Evolutionary conservation across 92 coral and sea anemone species (phyloP).

Genomic region (Palythoa caribaeorum): DNA sequence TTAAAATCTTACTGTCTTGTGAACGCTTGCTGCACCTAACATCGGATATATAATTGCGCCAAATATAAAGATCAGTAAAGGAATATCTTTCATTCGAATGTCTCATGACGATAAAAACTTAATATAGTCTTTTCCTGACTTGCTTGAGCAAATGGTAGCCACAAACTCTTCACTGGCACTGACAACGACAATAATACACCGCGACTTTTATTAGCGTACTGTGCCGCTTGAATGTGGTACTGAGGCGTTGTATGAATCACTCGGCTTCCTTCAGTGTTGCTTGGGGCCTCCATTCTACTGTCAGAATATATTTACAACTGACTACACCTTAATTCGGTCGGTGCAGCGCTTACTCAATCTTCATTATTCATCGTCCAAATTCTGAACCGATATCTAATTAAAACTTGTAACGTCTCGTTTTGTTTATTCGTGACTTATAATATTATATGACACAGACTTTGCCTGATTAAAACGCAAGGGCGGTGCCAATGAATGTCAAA

Average conservation of each 20-base stretch:
- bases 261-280: not conserved
- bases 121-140: not conserved
- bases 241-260: not conserved
- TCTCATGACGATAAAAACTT: not conserved
- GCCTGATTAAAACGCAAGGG: not conserved
- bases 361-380: conserved; percentile 15
- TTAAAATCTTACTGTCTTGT: not conserved
- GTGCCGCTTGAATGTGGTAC: not conserved
- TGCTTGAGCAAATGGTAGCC: not conserved
- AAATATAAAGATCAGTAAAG: not conserved
- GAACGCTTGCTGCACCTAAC: not conserved
- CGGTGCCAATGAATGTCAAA: not conserved
- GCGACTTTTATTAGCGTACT: not conserved
- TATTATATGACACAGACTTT: not conserved
- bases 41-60: not conserved
- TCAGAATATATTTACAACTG: conserved; percentile 13
- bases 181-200: not conserved
- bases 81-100: not conserved
- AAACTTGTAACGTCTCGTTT: conserved; percentile 1
- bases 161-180: not conserved
- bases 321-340: not conserved
- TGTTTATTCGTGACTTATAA: conserved; percentile 14
- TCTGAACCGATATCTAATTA: not conserved
- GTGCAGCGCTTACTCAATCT: conserved; percentile 7
- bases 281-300: not conserved